phyloP scores from a whole-genome alignment of 2,888 invertebrate genomes.

The Mesoligia furuncula region DNA sequence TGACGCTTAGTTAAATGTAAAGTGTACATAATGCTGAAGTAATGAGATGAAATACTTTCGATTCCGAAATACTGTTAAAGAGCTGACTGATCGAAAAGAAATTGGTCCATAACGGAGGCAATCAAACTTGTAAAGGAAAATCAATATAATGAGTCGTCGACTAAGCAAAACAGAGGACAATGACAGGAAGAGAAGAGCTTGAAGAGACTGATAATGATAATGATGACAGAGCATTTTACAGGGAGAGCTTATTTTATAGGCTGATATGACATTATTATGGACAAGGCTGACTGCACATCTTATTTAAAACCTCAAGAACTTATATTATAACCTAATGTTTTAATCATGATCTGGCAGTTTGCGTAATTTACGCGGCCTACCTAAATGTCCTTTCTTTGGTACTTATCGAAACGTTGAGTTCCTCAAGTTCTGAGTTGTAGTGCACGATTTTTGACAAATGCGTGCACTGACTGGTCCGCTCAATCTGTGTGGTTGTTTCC shows the following conservation, averaged over 20 bases:
- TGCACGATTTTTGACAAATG: no score
- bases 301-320: no score
- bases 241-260: conserved; percentile 3
- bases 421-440: no score
- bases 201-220: conserved; percentile 1
- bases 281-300: not conserved
- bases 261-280: not conserved
- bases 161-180: conserved; percentile 7
- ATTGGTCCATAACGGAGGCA: conserved; percentile 26
- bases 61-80: conserved; percentile 10
- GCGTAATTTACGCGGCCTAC: no score
- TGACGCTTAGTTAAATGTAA: not conserved
- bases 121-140: conserved; percentile 42
- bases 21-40: conserved; percentile 2
- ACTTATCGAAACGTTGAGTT: no score
- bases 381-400: no score
- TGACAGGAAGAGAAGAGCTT: not conserved
- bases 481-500: no score
- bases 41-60: conserved; percentile 2
- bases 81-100: conserved; percentile 32
- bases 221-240: conserved; percentile 12
- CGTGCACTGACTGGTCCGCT: no score
- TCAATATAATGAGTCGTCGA: conserved; percentile 28
- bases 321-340: not conserved
- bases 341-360: no score